These are phyloP conservation scores for Rhopilema esculentum DNA, from an alignment of 30 jellyfish, hydroid and myxozoan species.

Conservation along the genomic window DNA sequence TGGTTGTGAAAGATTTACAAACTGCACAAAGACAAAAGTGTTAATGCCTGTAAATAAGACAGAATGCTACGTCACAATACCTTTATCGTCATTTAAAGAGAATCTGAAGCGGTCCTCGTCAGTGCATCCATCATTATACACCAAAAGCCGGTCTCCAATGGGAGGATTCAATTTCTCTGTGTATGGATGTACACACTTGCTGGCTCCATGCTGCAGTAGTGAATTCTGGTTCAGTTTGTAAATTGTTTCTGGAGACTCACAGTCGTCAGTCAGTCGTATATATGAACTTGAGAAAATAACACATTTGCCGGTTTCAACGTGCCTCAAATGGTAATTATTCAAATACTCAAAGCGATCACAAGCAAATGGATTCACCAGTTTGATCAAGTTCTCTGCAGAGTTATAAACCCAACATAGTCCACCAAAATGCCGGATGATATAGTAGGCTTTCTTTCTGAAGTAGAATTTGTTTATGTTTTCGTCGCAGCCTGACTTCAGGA, in stretches of 20 bases:
- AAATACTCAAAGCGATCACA: conserved; percentile 44
- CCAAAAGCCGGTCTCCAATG: neutral
- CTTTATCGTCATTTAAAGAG: conserved; percentile 26
- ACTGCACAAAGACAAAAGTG: neutral
- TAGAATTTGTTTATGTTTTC: neutral
- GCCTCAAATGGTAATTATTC: conserved; percentile 10
- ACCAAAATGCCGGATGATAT: conserved; percentile 27
- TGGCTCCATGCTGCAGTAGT: neutral
- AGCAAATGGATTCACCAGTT: conserved; percentile 5
- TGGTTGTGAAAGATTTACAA: neutral
- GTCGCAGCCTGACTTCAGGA: conserved; percentile 6
- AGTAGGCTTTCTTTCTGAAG: conserved; percentile 30
- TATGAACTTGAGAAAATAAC: neutral
- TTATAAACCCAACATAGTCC: conserved; percentile 29
- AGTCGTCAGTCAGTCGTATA: conserved; percentile 19
- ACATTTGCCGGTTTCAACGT: conserved; percentile 41
- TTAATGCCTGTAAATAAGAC: neutral
- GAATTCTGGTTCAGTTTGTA: neutral
- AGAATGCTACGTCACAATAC: neutral
- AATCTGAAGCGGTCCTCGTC: conserved; percentile 7
- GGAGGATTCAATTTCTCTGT: neutral
- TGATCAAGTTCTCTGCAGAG: neutral
- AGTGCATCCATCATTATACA: neutral
- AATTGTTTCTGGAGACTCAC: conserved; percentile 20
- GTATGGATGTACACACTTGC: conserved; percentile 17